Conservation (phyloP, 2,888 invertebrate genomes). For the Pollenia angustigena region DNA sequence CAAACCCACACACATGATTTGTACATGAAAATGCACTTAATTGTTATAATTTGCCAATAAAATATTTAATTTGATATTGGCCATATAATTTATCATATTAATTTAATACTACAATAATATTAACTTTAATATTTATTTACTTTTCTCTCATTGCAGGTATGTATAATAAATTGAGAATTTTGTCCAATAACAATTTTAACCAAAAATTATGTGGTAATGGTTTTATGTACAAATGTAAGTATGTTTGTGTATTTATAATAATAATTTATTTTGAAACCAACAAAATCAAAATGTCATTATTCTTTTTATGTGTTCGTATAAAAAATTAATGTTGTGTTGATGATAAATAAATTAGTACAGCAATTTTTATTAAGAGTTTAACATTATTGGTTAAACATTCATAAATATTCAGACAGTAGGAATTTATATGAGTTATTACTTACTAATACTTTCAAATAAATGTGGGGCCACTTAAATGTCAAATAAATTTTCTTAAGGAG, state of each 20-base stretch:
- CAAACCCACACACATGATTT: background rate
- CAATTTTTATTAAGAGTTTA: background rate
- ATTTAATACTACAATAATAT: background rate
- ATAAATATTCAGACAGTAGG: background rate
- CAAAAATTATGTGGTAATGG: background rate
- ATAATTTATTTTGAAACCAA: background rate
- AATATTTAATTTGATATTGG: background rate
- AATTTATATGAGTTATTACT: no score
- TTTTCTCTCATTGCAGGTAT: conserved; percentile 29
- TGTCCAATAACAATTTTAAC: background rate
- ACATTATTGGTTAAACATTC: background rate
- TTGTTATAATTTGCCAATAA: background rate
- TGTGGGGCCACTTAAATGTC: background rate
- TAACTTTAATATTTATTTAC: background rate
- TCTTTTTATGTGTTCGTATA: background rate
- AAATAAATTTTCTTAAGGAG: background rate
- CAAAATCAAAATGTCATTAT: background rate
- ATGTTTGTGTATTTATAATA: no score
- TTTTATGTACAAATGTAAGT: no score
- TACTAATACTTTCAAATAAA: no score
- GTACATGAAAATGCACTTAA: conserved; percentile 31
- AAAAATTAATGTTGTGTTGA: background rate
- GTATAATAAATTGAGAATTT: background rate
- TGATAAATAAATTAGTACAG: background rate
- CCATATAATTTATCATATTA: background rate